These are phyloP conservation scores for Apis florea DNA, from an alignment of 1,140 invertebrate species.

Conservation along the genomic window DNA sequence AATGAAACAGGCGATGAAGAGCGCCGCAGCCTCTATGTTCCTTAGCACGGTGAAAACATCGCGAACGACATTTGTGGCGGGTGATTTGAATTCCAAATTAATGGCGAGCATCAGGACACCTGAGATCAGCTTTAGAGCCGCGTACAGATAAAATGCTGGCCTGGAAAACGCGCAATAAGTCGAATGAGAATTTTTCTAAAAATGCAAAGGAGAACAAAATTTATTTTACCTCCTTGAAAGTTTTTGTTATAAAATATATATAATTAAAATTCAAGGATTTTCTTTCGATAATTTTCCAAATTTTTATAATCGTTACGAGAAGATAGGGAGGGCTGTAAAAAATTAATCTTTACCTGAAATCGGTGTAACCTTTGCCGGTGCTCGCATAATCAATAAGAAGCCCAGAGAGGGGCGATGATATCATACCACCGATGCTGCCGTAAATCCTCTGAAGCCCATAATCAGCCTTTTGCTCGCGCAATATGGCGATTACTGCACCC, in stretches of 20 bases:
- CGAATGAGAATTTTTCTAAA: not conserved
- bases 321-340: not conserved
- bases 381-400: slow-evolving; percentile 86
- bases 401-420: slow-evolving; percentile 89
- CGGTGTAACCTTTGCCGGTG: slow-evolving; percentile 83
- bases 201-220: no score
- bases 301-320: slow-evolving; percentile 32
- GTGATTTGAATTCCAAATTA: slow-evolving; percentile 88
- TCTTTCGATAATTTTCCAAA: no score
- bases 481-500: slow-evolving; percentile 89
- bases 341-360: slow-evolving; percentile 83
- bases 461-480: slow-evolving; percentile 88
- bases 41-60: slow-evolving; percentile 87
- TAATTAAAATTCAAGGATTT: no score
- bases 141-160: slow-evolving; percentile 91
- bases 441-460: slow-evolving; percentile 91
- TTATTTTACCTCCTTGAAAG: not conserved
- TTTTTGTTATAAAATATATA: no score
- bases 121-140: slow-evolving; percentile 85
- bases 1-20: slow-evolving; percentile 87
- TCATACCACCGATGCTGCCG: slow-evolving; percentile 89
- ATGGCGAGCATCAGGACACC: slow-evolving; percentile 87
- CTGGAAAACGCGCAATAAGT: slow-evolving; percentile 78
- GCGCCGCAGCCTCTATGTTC: slow-evolving; percentile 87
- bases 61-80: slow-evolving; percentile 86